Evolutionary conservation across 2,888 invertebrate species (phyloP).

Genomic region (Agrotis puta): DNA sequence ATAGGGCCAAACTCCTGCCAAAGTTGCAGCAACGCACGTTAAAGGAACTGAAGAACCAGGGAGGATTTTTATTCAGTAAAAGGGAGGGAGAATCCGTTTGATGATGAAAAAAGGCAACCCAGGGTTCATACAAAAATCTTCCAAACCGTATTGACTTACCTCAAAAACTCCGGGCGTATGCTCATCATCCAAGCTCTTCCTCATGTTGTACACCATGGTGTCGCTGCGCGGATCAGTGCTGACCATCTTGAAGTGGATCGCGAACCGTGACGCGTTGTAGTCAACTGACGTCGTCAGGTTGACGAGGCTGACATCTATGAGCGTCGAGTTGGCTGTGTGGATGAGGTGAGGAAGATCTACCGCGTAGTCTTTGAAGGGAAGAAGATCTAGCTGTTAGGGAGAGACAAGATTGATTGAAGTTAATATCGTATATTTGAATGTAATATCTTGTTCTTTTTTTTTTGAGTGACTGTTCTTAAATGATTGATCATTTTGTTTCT

Average conservation of each 20-base stretch:
- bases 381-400: constrained; percentile 87
- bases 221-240: constrained; percentile 82
- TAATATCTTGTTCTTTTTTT: too few relatives aligned
- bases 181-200: constrained; percentile 93
- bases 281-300: constrained; percentile 84
- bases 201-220: constrained; percentile 82
- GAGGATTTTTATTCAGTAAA: too few relatives aligned
- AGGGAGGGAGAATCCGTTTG: too few relatives aligned
- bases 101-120: too few relatives aligned
- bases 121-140: too few relatives aligned
- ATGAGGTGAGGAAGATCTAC: constrained; percentile 91
- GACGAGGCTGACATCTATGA: constrained; percentile 92
- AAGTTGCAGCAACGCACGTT: too few relatives aligned
- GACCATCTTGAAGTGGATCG: constrained; percentile 90
- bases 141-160: constrained; percentile 76
- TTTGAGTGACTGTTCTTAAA: too few relatives aligned
- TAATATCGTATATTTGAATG: too few relatives aligned
- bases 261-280: constrained; percentile 91
- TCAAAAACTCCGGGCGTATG: constrained; percentile 94
- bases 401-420: too few relatives aligned
- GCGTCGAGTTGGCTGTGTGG: constrained; percentile 92
- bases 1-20: too few relatives aligned
- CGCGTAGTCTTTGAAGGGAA: constrained; percentile 87
- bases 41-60: too few relatives aligned
- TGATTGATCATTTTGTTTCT: too few relatives aligned